phyloP scores from a whole-genome alignment of 2,113 vertebrate species.

The Crotalus viridis region DNA sequence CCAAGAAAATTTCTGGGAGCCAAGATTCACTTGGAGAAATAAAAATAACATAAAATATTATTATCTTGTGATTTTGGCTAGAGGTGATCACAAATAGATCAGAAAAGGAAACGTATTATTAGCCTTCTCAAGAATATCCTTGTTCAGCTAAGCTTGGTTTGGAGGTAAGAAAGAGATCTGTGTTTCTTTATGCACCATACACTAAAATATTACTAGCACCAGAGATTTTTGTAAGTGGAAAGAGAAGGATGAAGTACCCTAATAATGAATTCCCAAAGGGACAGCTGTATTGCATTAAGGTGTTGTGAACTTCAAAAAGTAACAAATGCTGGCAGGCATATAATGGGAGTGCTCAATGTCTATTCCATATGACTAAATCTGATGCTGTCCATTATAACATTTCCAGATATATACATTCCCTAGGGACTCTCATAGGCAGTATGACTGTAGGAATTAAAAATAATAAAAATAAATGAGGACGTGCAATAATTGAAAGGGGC shows the following conservation, averaged over 20 bases:
- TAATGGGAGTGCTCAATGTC: background rate
- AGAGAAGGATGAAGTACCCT: background rate
- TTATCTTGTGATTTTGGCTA: background rate
- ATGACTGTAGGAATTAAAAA: background rate
- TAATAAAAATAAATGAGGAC: background rate
- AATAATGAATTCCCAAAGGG: background rate
- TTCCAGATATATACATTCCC: background rate
- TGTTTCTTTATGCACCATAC: background rate
- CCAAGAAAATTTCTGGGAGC: background rate
- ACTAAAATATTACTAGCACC: background rate
- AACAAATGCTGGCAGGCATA: background rate
- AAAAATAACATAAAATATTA: background rate
- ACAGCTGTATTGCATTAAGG: background rate
- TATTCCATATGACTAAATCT: background rate
- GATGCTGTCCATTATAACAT: background rate
- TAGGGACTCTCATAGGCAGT: background rate
- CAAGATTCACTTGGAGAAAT: background rate
- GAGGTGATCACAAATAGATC: background rate
- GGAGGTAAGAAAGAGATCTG: background rate
- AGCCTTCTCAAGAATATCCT: background rate
- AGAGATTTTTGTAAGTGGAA: background rate
- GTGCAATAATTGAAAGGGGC: background rate
- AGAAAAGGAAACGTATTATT: background rate
- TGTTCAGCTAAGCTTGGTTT: background rate
- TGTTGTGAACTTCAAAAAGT: background rate